phyloP scores from a whole-genome alignment of 2,797 vertebrate genomes.

The Melanotaenia nigrans region DNA sequence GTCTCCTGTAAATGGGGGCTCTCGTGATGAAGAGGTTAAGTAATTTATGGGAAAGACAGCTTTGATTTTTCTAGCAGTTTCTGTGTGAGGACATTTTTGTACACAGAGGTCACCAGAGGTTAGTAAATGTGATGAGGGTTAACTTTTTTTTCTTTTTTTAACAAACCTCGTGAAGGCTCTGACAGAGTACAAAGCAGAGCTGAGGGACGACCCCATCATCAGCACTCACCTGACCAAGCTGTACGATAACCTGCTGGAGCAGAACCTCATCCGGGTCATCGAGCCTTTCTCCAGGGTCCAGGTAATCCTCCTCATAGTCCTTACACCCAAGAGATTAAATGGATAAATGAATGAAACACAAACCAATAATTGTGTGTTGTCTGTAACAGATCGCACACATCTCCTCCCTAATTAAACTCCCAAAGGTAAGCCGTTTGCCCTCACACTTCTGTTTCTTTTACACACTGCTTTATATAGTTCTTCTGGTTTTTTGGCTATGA shows the following conservation, averaged over 20 bases:
- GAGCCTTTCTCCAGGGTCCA: constrained; percentile 99
- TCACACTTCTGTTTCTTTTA: not conserved
- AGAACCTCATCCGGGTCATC: constrained; percentile 98
- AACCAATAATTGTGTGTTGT: constrained; percentile 10
- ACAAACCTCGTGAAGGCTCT: constrained; percentile 83
- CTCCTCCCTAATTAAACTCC: constrained; percentile 96
- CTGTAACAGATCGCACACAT: constrained; percentile 92
- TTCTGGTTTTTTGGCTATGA: not conserved
- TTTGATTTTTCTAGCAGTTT: too few species aligned
- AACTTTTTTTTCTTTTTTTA: too few species aligned
- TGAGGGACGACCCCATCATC: constrained; percentile 98
- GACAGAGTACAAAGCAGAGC: constrained; percentile 94
- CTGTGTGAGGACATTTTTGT: too few species aligned
- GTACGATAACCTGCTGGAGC: constrained; percentile 97
- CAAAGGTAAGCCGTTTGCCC: constrained; percentile 85
- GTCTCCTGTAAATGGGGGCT: too few species aligned
- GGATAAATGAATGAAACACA: not conserved
- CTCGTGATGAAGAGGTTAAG: too few species aligned
- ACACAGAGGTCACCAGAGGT: too few species aligned
- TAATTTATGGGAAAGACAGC: too few species aligned
- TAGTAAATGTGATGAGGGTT: too few species aligned
- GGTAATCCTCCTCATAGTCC: constrained; percentile 70
- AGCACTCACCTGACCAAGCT: constrained; percentile 94
- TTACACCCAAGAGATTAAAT: not conserved
- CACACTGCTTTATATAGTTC: not conserved